These are phyloP conservation scores for Linnaemya vulpina DNA, from an alignment of 2,888 invertebrate species.

Conservation along the genomic window DNA sequence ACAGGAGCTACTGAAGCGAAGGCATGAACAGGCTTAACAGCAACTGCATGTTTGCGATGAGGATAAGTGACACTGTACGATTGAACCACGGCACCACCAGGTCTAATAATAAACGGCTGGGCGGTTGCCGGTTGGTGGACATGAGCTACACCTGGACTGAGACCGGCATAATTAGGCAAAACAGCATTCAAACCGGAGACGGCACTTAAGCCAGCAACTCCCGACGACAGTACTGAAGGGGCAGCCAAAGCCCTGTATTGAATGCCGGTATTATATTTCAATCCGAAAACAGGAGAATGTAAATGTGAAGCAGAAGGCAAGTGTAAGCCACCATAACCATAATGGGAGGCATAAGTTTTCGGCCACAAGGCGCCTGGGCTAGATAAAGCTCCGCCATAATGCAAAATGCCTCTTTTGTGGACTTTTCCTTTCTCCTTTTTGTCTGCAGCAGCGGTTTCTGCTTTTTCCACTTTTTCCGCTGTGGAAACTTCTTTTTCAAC, in stretches of 20 bases:
- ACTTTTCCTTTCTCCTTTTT: conserved; percentile 73
- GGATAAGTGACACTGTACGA: conserved; percentile 81
- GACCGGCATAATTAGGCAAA: conserved; percentile 33
- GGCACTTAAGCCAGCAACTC: too few species aligned
- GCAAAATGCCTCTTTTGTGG: conserved; percentile 78
- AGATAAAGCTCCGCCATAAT: conserved; percentile 72
- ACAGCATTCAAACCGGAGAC: conserved; percentile 46
- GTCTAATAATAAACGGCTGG: conserved; percentile 78
- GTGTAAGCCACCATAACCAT: conserved; percentile 79
- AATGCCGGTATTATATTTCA: conserved; percentile 49
- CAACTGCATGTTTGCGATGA: conserved; percentile 76
- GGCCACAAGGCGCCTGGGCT: conserved; percentile 76
- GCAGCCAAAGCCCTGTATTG: conserved; percentile 54
- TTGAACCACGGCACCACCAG: conserved; percentile 80
- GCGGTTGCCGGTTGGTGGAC: conserved; percentile 67
- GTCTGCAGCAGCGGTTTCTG: conserved; percentile 22
- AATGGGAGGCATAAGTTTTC: conserved; percentile 79
- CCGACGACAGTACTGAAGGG: conserved; percentile 20
- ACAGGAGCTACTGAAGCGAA: conserved; percentile 65
- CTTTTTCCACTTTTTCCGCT: conserved; percentile 12
- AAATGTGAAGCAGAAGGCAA: conserved; percentile 74
- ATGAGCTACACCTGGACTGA: conserved; percentile 45
- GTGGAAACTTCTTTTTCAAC: conserved; percentile 7
- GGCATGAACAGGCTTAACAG: conserved; percentile 61
- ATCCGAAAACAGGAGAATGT: conserved; percentile 28